Base-by-base conservation (phyloP, 1,140 invertebrate species). In the Holotrichia oblita region DNA sequence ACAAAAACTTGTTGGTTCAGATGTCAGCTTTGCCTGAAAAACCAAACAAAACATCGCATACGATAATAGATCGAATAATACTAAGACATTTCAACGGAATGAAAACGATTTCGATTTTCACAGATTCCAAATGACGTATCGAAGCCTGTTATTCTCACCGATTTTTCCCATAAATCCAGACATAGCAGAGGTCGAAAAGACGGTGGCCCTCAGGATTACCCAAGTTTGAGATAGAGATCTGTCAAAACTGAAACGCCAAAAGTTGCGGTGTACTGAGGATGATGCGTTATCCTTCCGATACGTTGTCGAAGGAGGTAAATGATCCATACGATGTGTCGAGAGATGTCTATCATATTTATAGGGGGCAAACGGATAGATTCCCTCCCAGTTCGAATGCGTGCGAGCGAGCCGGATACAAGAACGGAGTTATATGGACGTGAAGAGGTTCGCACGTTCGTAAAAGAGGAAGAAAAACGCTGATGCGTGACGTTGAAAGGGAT, bases 281-380 rank as follows among this genome's bases (percentile, higher is more conserved):
- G 27, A 34, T 34, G 27, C 27, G 61, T 10, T n/a, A 69, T 69
- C 22, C n/a, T 34, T 27, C 22, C n/a, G 61, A 69, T 22, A 69
- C 61, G 22, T 34, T 69, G 61, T 69, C 22, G 61, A 69, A 34
- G n/a, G 61, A 69, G 61, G 61, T 20, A 69, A 69, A 69, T 69
- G 61, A 69, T 69, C 61, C 61, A 20, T 69, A 22, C 61, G 20
- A 69, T 69, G 61, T 24, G 61, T 27, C 8, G 61, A 69, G 61
- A 69, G 61, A 69, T 69, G 61, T 69, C 61, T 69, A 69, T 69
- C 61, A 69, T 69, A 69, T 69, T 24, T 69, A 69, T 34, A 48
- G 61, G 22, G 61, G 20, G 61, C 27, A 20, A 22, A 10, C 4
- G 20, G 22, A 69, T 69, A 69, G 61, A 69, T 69, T 69, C 27